Evolutionary conservation across 2,797 vertebrate species (phyloP).

Genomic region (Silurus lanzhouensis): DNA sequence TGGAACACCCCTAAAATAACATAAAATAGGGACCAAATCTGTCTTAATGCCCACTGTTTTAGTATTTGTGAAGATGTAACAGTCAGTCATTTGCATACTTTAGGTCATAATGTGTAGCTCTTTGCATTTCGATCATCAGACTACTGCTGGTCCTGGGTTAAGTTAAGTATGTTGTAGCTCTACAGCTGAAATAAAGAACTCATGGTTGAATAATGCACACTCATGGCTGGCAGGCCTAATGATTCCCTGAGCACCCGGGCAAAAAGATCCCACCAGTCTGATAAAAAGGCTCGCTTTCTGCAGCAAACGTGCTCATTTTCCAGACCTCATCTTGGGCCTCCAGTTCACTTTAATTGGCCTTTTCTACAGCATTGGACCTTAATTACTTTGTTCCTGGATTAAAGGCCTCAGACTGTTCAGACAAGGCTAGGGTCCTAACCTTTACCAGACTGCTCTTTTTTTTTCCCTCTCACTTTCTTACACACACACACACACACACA

Average conservation of each 20-base stretch:
- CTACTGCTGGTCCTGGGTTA: neutral
- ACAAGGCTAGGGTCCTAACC: constrained; percentile 68
- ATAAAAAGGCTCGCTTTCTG: constrained; percentile 68
- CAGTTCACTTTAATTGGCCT: constrained; percentile 73
- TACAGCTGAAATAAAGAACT: constrained; percentile 26
- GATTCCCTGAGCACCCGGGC: constrained; percentile 34
- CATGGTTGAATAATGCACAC: constrained; percentile 40
- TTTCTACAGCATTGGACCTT: constrained; percentile 70
- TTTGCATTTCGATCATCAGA: neutral
- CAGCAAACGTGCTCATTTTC: constrained; percentile 69
- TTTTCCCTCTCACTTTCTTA: neutral
- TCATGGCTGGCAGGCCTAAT: constrained; percentile 43
- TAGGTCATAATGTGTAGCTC: neutral
- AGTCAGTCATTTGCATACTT: neutral
- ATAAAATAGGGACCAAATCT: neutral
- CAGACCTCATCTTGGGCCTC: constrained; percentile 56
- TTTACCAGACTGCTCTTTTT: constrained; percentile 59
- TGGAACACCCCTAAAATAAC: too few relatives aligned
- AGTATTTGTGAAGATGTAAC: neutral
- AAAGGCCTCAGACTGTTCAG: constrained; percentile 70
- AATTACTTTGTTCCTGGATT: constrained; percentile 77
- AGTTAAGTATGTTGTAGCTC: constrained; percentile 12
- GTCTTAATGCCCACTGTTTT: neutral
- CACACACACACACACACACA: constrained; percentile 23
- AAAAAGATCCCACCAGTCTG: constrained; percentile 58